Percentiles rank a stretch among this genome's conserved stretches.
These are phyloP conservation scores for Neoniphon sammara DNA, from an alignment of 2,797 vertebrate genomes.

Conservation along the genomic window DNA sequence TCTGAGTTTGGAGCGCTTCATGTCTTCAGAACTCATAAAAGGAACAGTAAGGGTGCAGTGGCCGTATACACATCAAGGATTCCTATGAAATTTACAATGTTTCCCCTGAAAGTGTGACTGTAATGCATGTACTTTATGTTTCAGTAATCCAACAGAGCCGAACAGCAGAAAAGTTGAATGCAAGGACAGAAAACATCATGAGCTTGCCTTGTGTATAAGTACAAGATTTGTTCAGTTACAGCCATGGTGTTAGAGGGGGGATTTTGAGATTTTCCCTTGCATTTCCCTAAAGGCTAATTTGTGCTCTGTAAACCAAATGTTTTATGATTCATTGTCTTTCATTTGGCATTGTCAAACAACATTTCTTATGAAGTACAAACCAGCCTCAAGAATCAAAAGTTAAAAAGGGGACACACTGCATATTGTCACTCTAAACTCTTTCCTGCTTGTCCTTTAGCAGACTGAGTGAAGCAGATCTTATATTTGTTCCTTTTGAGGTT, in stretches of 20 bases:
- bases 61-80: slow-evolving; percentile 18
- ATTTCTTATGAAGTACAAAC: too few species aligned
- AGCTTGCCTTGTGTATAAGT: background rate
- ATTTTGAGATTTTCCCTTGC: background rate
- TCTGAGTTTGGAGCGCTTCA: slow-evolving; percentile 35
- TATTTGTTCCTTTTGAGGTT: slow-evolving; percentile 11
- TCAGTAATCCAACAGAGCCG: slow-evolving; percentile 23
- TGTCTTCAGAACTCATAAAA: slow-evolving; percentile 45
- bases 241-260: background rate
- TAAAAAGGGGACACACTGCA: background rate
- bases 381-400: slow-evolving; percentile 5
- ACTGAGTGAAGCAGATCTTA: background rate
- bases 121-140: slow-evolving; percentile 12
- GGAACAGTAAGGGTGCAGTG: slow-evolving; percentile 24
- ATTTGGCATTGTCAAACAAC: too few species aligned
- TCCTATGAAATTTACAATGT: slow-evolving; percentile 37
- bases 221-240: background rate
- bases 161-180: slow-evolving; percentile 2
- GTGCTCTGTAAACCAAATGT: too few species aligned
- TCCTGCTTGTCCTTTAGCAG: background rate
- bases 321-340: too few species aligned
- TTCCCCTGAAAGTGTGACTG: slow-evolving; percentile 39
- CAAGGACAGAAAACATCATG: background rate
- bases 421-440: background rate
- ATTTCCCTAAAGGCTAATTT: too few species aligned